Percentiles rank a stretch among this genome's conserved stretches.
Evolutionary conservation across 2,888 invertebrate species (phyloP).

Genomic region (Dilophus febrilis): DNA sequence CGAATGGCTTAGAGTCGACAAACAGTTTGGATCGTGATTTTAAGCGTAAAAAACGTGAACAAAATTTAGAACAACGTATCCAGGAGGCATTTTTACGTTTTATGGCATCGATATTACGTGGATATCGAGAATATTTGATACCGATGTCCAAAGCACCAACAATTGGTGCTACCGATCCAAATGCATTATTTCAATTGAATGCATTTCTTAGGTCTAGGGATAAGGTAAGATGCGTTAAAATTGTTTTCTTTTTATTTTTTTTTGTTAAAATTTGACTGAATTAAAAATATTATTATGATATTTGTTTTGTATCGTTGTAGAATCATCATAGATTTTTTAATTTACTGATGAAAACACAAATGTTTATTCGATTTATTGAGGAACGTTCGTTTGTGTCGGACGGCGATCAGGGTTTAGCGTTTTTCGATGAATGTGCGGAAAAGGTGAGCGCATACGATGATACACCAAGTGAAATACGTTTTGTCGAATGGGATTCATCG

Average conservation of each 20-base stretch:
- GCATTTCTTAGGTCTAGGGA: constrained; percentile 79
- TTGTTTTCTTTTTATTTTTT: not conserved
- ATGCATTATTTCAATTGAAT: constrained; percentile 84
- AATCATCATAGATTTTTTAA: constrained; percentile 76
- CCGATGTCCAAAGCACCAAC: constrained; percentile 91
- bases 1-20: constrained; percentile 33
- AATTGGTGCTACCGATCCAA: constrained; percentile 86
- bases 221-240: constrained; percentile 35
- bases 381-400: constrained; percentile 98
- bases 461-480: constrained; percentile 35
- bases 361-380: constrained; percentile 97
- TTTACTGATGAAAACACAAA: constrained; percentile 81
- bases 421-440: constrained; percentile 95
- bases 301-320: constrained; percentile 19
- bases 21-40: constrained; percentile 69
- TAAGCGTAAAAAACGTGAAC: constrained; percentile 60
- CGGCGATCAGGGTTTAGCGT: constrained; percentile 84
- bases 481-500: constrained; percentile 67
- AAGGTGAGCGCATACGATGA: constrained; percentile 42
- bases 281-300: not conserved
- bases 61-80: constrained; percentile 78
- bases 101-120: constrained; percentile 82
- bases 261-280: constrained; percentile 1
- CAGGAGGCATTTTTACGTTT: constrained; percentile 95
- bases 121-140: constrained; percentile 71